These are phyloP conservation scores for Hypolimnas misippus DNA, from an alignment of 2,888 invertebrate species.

Conservation along the genomic window DNA sequence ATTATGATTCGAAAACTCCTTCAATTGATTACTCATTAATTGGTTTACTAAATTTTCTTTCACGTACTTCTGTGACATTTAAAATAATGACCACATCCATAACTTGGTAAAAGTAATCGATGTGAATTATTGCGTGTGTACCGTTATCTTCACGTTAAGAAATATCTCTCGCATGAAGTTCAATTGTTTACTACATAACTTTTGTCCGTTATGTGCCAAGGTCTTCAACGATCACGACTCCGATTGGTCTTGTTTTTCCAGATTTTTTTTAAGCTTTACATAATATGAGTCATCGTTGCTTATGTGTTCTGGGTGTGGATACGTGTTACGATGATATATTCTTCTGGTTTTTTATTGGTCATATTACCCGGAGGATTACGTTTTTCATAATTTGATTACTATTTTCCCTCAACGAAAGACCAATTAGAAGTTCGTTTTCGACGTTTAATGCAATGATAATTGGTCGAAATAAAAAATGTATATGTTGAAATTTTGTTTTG, in stretches of 20 bases:
- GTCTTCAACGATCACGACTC: slow-evolving; percentile 37
- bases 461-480: too few relatives aligned
- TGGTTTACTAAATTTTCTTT: not conserved
- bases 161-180: not conserved
- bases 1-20: too few relatives aligned
- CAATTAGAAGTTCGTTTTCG: too few relatives aligned
- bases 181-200: slow-evolving; percentile 18
- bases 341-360: not conserved
- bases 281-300: slow-evolving; percentile 38
- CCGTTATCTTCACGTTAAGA: not conserved
- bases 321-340: not conserved
- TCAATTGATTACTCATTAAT: too few relatives aligned
- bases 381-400: too few relatives aligned
- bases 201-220: slow-evolving; percentile 41
- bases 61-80: not conserved
- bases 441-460: too few relatives aligned
- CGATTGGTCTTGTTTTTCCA: slow-evolving; percentile 34
- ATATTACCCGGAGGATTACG: too few relatives aligned
- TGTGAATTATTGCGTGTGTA: not conserved
- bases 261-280: slow-evolving; percentile 35
- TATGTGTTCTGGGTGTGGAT: slow-evolving; percentile 22
- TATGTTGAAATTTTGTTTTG: too few relatives aligned
- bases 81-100: not conserved
- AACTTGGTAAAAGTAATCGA: not conserved
- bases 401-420: too few relatives aligned